Conservation (phyloP, 2,113 vertebrate genomes). For the Sterna hirundo region DNA sequence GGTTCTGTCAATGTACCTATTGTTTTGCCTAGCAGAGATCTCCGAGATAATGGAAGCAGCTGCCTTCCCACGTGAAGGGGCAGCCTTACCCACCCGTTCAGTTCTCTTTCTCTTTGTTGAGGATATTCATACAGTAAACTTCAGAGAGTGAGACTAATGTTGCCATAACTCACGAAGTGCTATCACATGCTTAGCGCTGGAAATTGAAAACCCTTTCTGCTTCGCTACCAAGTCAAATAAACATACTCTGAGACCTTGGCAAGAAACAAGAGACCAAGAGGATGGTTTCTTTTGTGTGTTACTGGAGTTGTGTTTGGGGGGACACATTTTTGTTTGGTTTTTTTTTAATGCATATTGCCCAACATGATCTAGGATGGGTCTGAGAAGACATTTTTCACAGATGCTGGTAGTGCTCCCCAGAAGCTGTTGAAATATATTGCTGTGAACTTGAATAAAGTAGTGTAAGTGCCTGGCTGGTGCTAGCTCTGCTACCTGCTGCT, state of each 20-base stretch:
- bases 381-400: background rate
- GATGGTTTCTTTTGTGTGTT: background rate
- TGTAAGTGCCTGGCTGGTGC: background rate
- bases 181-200: background rate
- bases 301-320: background rate
- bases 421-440: background rate
- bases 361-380: background rate
- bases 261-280: background rate
- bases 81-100: background rate
- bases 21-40: background rate
- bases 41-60: background rate
- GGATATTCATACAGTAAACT: background rate
- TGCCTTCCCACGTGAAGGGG: background rate
- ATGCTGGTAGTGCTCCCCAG: background rate
- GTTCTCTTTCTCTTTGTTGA: background rate
- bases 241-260: background rate
- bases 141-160: background rate
- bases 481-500: background rate
- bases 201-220: background rate
- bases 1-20: background rate
- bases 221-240: background rate
- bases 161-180: background rate
- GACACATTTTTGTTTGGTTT: background rate
- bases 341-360: background rate
- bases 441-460: background rate